Percentiles rank a stretch among this genome's conserved stretches.
Evolutionary conservation across 53 echinoderm and acorn worm genomes (phyloP).

Genomic region (Luidia sarsii): DNA sequence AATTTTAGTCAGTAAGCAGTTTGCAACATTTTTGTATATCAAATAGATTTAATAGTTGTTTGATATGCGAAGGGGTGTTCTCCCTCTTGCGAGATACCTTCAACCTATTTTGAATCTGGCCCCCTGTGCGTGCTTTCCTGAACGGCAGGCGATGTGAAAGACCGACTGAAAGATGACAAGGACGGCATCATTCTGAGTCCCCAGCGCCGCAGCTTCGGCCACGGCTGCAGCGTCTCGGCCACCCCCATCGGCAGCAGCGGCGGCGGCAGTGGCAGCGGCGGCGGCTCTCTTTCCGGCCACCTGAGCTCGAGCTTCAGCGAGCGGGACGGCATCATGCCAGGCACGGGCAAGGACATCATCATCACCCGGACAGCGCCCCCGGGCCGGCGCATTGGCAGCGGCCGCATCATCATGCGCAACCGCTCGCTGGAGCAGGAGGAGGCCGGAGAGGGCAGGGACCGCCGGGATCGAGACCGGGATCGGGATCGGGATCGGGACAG

Average conservation of each 20-base stretch:
- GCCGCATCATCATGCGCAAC: constrained; percentile 74
- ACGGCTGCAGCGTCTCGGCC: constrained; percentile 87
- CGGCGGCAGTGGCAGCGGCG: too few species aligned
- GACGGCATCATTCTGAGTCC: constrained; percentile 98
- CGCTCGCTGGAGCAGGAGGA: constrained; percentile 57
- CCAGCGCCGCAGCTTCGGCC: constrained; percentile 96
- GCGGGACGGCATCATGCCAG: constrained; percentile 43
- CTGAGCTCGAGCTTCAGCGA: constrained; percentile 58
- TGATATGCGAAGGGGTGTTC: too few species aligned
- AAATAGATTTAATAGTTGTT: too few species aligned
- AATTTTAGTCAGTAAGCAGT: too few species aligned
- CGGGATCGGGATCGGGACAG: constrained; percentile 10
- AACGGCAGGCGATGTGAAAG: constrained; percentile 75
- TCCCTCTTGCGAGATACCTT: too few species aligned
- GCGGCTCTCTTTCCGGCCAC: constrained; percentile 34
- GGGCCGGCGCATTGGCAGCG: constrained; percentile 73
- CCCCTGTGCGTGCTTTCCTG: not conserved
- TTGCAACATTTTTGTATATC: too few species aligned
- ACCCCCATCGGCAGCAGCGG: constrained; percentile 32
- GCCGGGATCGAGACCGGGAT: constrained; percentile 53
- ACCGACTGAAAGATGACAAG: constrained; percentile 86
- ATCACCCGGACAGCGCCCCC: constrained; percentile 58
- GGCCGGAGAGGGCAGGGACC: constrained; percentile 35
- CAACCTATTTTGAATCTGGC: too few species aligned
- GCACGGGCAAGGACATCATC: constrained; percentile 43